Conservation (phyloP, 2,888 invertebrate genomes). For the Ormyrus nitidulus region DNA sequence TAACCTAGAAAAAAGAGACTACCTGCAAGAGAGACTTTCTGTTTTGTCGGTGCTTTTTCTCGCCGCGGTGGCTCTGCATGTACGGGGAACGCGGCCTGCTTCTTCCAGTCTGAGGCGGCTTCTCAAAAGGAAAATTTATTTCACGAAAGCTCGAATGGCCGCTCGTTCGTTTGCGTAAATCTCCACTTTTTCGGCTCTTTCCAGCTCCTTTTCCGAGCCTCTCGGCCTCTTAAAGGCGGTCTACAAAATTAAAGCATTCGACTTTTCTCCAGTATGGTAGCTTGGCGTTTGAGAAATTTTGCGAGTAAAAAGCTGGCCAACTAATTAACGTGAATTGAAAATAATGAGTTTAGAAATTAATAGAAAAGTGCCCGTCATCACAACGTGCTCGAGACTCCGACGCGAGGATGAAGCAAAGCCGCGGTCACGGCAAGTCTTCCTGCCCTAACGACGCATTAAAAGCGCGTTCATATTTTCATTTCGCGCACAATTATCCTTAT, state of each 20-base stretch:
- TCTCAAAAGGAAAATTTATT: conserved; percentile 14
- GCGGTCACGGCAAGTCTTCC: not conserved
- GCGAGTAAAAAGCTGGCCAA: not conserved
- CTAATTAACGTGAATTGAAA: not conserved
- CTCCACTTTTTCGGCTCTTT: not conserved
- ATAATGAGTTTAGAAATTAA: not conserved
- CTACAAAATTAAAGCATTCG: not conserved
- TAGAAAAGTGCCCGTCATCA: no score
- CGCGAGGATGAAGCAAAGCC: not conserved
- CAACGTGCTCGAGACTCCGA: no score
- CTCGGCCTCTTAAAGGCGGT: not conserved
- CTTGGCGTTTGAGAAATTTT: not conserved
- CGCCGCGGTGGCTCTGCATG: not conserved
- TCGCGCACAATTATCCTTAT: conserved; percentile 19
- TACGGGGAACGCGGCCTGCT: not conserved
- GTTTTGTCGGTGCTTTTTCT: not conserved
- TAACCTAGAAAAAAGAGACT: conserved; percentile 41
- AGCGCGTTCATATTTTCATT: conserved; percentile 1
- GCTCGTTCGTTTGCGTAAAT: conserved; percentile 19
- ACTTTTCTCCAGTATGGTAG: not conserved
- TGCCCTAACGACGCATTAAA: conserved; percentile 5
- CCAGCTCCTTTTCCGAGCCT: not conserved
- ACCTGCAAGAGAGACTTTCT: conserved; percentile 6
- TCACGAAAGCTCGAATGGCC: conserved; percentile 26
- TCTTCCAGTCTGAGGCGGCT: no score